phyloP scores from a whole-genome alignment of 2,888 invertebrate genomes.

The Autographa pulchrina region DNA sequence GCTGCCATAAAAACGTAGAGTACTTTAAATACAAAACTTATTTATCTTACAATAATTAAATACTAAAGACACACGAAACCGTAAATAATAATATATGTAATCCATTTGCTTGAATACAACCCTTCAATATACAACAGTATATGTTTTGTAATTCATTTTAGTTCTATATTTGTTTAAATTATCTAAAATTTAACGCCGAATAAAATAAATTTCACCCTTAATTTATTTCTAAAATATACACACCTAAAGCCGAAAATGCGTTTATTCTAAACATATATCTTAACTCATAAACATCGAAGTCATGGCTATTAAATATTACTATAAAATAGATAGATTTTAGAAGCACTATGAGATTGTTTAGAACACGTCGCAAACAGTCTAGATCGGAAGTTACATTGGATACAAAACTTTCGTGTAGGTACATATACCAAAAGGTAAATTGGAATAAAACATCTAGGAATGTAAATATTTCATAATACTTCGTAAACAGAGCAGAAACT shows the following conservation, averaged over 20 bases:
- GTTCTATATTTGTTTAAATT: conserved; percentile 4
- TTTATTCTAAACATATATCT: conserved; percentile 13
- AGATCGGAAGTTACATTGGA: conserved; percentile 7
- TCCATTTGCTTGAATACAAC: conserved; percentile 36
- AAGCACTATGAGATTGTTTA: conserved; percentile 29
- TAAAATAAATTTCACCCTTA: neutral
- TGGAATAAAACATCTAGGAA: conserved; percentile 49
- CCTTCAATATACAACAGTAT: conserved; percentile 25
- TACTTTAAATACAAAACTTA: conserved; percentile 15
- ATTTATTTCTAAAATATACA: conserved; percentile 23
- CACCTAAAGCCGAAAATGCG: conserved; percentile 23
- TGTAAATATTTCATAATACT: conserved; percentile 46
- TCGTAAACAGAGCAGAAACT: conserved; percentile 30
- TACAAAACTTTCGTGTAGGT: conserved; percentile 33
- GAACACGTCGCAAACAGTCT: conserved; percentile 26
- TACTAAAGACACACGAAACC: conserved; percentile 18
- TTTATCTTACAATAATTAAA: conserved; percentile 1
- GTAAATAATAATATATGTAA: conserved; percentile 19
- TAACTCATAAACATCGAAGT: conserved; percentile 27
- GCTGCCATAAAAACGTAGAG: conserved; percentile 17
- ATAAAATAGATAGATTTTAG: conserved; percentile 32
- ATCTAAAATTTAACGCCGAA: conserved; percentile 11
- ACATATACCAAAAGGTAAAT: conserved; percentile 35
- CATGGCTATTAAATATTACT: conserved; percentile 32
- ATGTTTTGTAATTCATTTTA: conserved; percentile 9